Evolutionary conservation across 2,888 invertebrate genomes (phyloP).

Genomic region (Drosophila testacea): DNA sequence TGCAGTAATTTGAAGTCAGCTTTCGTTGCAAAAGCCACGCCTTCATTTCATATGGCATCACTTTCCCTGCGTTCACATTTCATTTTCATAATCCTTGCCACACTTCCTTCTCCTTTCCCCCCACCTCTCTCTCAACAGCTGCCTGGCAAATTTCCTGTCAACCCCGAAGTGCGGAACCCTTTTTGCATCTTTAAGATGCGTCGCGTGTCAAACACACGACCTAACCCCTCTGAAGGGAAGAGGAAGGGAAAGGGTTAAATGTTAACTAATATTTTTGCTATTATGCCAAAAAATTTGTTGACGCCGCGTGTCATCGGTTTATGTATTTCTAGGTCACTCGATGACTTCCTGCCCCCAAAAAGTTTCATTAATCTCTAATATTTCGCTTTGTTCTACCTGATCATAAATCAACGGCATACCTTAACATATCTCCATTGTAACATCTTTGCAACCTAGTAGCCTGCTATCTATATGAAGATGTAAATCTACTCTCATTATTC

Average conservation of each 20-base stretch:
- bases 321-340: constrained; percentile 24
- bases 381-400: constrained; percentile 45
- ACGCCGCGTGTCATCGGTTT: constrained; percentile 51
- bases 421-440: constrained; percentile 32
- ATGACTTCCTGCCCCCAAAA: constrained; percentile 46
- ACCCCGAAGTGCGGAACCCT: constrained; percentile 38
- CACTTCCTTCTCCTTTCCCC: constrained; percentile 45
- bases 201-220: constrained; percentile 80
- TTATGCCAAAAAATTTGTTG: constrained; percentile 55
- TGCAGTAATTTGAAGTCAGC: constrained; percentile 63
- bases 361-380: constrained; percentile 1
- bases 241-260: constrained; percentile 61
- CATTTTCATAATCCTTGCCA: constrained; percentile 67
- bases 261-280: constrained; percentile 76
- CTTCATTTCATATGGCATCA: constrained; percentile 29
- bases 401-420: constrained; percentile 65
- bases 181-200: constrained; percentile 64
- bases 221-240: constrained; percentile 1
- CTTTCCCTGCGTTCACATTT: constrained; percentile 46
- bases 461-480: constrained; percentile 2
- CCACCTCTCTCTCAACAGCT: constrained; percentile 4
- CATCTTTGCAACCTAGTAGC: constrained; percentile 4
- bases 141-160: constrained; percentile 46
- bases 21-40: constrained; percentile 47
- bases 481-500: constrained; percentile 42